Evolutionary conservation across 2,888 invertebrate species (phyloP), one percentile per base, ranked within the genome.

Genomic region (Apotomis capreana): DNA sequence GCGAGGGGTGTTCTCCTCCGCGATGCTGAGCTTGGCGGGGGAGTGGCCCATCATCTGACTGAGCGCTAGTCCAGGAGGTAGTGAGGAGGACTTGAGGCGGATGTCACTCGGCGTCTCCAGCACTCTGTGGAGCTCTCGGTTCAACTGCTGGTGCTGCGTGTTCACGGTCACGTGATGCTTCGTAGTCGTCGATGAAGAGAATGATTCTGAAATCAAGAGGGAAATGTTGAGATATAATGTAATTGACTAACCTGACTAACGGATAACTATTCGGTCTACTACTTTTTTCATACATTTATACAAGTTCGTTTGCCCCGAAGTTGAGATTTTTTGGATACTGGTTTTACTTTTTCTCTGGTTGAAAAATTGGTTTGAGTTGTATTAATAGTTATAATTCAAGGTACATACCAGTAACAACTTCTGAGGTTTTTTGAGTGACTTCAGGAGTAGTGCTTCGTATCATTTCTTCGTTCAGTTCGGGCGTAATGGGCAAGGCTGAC

Each of bases 391-490:
- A 46, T 12, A 65, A 40, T 15, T 36, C 8, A 49, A n/a, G 4
- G 13, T 68, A 78, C 85, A 57, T 77, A 93, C 93, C 92, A 90
- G 92, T 91, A 88, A 92, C 89, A 81, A 91, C 90, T 91, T 91
- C 92, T 90, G 91, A 84, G 84, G 83, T 83, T 84, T 87, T 90
- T 76, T 87, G 82, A 68, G 84, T 85, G 78, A 92, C 92, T 82
- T 95, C 95, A 84, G 95, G 95, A 83, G 95, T 95, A 78, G 94
- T 86, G 88, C 95, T 94, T 91, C 95, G 94, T 78, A 94, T 94
- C 81, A 94, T 90, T 85, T 96, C 96, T 94, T 96, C 96, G 89
- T 96, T 96, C 74, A 96, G 95, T 94, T 96, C 96, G 77, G 96
- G 96, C 80, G 96, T 96, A 74, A 96, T 95, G 75, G 96, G 95